These are phyloP conservation scores for Peromyscus leucopus DNA, from an alignment of 2,113 vertebrate genomes.

Conservation along the genomic window DNA sequence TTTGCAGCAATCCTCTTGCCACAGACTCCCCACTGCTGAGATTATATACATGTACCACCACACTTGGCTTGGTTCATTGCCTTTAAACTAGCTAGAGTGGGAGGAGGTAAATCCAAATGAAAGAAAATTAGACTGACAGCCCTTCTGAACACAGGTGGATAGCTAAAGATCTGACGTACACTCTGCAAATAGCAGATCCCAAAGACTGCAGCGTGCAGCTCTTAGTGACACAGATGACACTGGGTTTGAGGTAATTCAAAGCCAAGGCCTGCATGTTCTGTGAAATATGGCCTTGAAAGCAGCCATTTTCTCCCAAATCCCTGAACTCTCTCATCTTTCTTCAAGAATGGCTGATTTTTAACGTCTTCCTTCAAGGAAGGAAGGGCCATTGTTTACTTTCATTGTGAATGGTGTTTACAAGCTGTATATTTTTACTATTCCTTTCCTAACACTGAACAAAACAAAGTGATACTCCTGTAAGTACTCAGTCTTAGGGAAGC, in stretches of 20 bases:
- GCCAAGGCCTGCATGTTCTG: not conserved
- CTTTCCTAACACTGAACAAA: constrained; percentile 59
- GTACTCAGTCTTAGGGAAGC: not conserved
- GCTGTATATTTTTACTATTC: constrained; percentile 43
- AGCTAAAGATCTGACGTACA: not conserved
- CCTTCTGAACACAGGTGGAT: not conserved
- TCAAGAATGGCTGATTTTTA: constrained; percentile 66
- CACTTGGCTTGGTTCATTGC: not conserved
- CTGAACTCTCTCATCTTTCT: constrained; percentile 62
- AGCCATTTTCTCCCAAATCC: constrained; percentile 67
- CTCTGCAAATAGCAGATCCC: not conserved
- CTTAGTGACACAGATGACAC: constrained; percentile 13
- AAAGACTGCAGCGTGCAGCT: not conserved
- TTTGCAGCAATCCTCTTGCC: not conserved
- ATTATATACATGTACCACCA: not conserved
- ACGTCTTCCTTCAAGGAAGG: constrained; percentile 50
- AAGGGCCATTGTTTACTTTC: constrained; percentile 46
- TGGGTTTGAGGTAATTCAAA: constrained; percentile 62
- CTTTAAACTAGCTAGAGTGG: not conserved
- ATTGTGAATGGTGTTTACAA: constrained; percentile 59
- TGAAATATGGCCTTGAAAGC: constrained; percentile 70
- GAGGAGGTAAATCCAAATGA: constrained; percentile 38
- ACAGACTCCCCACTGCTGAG: not conserved
- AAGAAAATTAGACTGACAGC: not conserved
- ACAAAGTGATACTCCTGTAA: not conserved